phyloP scores from a whole-genome alignment of 2,113 vertebrate species.

The Mixornis gularis region DNA sequence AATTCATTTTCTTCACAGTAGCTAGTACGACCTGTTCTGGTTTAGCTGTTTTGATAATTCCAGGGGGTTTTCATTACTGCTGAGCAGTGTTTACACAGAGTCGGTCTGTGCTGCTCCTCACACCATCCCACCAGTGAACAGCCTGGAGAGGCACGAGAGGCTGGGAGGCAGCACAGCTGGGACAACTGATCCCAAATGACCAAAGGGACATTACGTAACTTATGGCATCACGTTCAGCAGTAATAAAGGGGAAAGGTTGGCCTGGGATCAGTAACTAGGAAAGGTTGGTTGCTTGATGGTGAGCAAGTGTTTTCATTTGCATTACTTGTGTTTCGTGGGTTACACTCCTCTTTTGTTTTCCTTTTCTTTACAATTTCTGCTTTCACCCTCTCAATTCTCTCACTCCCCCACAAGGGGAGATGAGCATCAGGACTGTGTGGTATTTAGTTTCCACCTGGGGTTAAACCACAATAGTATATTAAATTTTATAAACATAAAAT shows the following conservation, averaged over 20 bases:
- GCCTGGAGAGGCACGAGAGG: accelerated
- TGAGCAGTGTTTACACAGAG: not conserved
- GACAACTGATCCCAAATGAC: not conserved
- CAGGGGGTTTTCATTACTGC: not conserved
- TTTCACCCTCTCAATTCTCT: not conserved
- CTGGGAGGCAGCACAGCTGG: not conserved
- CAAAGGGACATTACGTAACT: not conserved
- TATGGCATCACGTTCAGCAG: not conserved
- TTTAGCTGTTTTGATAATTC: not conserved
- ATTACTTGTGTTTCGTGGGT: not conserved
- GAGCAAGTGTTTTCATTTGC: not conserved
- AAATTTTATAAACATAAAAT: not conserved
- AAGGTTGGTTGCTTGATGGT: not conserved
- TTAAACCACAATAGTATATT: not conserved
- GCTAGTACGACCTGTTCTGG: not conserved
- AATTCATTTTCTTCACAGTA: not conserved
- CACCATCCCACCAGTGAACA: not conserved
- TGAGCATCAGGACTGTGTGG: not conserved
- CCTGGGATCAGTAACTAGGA: too few relatives aligned
- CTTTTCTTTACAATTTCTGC: not conserved
- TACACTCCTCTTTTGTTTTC: not conserved
- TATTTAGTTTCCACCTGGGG: not conserved
- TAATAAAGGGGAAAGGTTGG: not conserved
- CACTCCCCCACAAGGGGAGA: accelerated
- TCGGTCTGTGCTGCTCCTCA: not conserved